Base-by-base conservation (phyloP, 2,113 vertebrate genomes). In the Peromyscus leucopus region DNA sequence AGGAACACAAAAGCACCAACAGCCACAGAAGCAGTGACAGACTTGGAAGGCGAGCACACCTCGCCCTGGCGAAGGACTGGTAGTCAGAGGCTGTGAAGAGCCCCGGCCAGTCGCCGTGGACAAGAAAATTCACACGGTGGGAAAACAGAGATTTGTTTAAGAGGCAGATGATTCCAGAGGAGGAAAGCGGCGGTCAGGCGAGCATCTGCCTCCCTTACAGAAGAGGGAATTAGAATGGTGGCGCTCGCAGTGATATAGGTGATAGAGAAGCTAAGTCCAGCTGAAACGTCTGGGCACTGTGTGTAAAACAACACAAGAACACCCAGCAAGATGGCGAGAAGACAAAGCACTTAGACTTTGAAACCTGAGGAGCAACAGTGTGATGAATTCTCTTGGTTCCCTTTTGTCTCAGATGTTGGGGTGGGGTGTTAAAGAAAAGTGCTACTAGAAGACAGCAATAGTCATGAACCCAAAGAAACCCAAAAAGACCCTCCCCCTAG, bases 1-100 rank as follows among this genome's bases (percentile, higher is more conserved):
- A 90, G 39, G 51, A 65, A 21, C 39, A 89, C 17, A 88, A 83
- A 91, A 65, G 46, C 12, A 13, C n/a, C 82, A 63, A 75, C 19
- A 59, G 75, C 76, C 42, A 48, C 48, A 86, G 87, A 96, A 93
- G 17, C 31, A 83, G 31, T 67, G 78, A 74, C 16, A 93, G 57
- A 67, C 12, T 59, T 83, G 71, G 16, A 55, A 78, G 88, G 67
- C 7, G 36, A 13, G 46, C 63, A 15, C 21, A 39, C 28, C 0
- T 22, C 21, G 72, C 90, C 91, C 4, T 7, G 17, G 82, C 65
- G 59, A 61, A 61, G 65, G 7, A 93, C 51, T 72, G 33, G 39
- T 48, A 69, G n/a, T 82, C 21, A 84, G 61, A 59, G 48, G 80
- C 84, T 65, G 17, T 8, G 59, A 86, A 86, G 67, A 94, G 94